phyloP scores from a whole-genome alignment of 2,888 invertebrate genomes.

The Epirrhoe alternata region DNA sequence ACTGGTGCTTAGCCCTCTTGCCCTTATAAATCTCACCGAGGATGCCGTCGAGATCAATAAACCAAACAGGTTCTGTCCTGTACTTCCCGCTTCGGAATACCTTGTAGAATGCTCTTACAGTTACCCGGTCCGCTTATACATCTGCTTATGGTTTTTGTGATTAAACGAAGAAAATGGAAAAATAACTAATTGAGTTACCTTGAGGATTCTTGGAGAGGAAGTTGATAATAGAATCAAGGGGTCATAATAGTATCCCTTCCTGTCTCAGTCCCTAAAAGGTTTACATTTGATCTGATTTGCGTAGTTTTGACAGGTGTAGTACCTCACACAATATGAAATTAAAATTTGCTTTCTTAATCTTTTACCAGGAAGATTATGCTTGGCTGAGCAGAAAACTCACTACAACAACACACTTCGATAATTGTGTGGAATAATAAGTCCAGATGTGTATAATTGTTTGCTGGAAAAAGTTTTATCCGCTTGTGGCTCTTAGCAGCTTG shows the following conservation, averaged over 20 bases:
- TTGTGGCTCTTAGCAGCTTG: neutral
- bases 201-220: constrained; percentile 3
- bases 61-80: constrained; percentile 73
- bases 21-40: constrained; percentile 72
- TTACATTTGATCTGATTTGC: constrained; percentile 4
- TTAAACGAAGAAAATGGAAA: constrained; percentile 15
- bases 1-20: constrained; percentile 30
- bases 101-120: constrained; percentile 77
- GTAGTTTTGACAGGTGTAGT: neutral
- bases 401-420: neutral
- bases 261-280: constrained; percentile 7
- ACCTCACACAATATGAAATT: neutral
- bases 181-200: constrained; percentile 16
- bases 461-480: neutral
- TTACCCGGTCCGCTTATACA: constrained; percentile 54
- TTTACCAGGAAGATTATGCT: neutral
- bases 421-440: neutral
- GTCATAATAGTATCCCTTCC: constrained; percentile 19
- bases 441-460: neutral
- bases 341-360: neutral
- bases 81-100: constrained; percentile 75
- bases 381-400: neutral
- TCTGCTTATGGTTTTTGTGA: constrained; percentile 32
- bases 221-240: constrained; percentile 20
- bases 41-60: constrained; percentile 75